Evolutionary conservation across 2,797 vertebrate genomes (phyloP).

Genomic region (Hafferia zeledoni): DNA sequence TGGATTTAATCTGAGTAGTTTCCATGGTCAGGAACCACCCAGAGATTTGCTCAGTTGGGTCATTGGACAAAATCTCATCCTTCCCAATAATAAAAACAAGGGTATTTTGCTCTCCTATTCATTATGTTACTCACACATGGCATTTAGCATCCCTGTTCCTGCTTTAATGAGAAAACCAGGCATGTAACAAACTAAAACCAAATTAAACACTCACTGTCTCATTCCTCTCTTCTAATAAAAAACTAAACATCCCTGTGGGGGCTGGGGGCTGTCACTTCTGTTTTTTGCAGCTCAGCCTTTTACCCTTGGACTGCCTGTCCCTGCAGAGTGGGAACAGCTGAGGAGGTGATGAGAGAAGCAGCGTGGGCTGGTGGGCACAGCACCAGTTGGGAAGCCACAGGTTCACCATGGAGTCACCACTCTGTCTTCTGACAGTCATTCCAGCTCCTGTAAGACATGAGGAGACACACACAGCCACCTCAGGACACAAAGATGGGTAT

Average conservation of each 20-base stretch:
- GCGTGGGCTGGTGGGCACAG: background rate
- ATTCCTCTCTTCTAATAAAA: background rate
- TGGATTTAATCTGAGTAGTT: background rate
- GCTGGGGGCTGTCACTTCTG: background rate
- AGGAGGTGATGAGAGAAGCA: conserved; percentile 45
- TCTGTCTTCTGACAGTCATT: background rate
- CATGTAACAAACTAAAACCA: background rate
- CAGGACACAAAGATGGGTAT: background rate
- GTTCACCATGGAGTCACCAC: rapidly evolving
- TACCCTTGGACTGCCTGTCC: background rate
- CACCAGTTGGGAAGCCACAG: background rate
- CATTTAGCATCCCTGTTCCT: background rate
- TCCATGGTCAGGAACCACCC: background rate
- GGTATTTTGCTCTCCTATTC: background rate
- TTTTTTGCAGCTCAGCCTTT: background rate
- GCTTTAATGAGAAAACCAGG: background rate
- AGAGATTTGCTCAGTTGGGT: background rate
- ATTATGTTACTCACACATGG: background rate
- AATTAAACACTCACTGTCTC: background rate
- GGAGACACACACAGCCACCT: background rate
- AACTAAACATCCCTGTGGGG: background rate
- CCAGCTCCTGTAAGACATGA: background rate
- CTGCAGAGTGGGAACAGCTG: conserved; percentile 26
- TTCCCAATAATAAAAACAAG: background rate
- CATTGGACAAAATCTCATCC: background rate